A percentile compares a stretch with the other conserved stretches of the same genome.
phyloP scores from a whole-genome alignment of 92 coral and sea anemone genomes.

The Hydrozoanthus gracilis region DNA sequence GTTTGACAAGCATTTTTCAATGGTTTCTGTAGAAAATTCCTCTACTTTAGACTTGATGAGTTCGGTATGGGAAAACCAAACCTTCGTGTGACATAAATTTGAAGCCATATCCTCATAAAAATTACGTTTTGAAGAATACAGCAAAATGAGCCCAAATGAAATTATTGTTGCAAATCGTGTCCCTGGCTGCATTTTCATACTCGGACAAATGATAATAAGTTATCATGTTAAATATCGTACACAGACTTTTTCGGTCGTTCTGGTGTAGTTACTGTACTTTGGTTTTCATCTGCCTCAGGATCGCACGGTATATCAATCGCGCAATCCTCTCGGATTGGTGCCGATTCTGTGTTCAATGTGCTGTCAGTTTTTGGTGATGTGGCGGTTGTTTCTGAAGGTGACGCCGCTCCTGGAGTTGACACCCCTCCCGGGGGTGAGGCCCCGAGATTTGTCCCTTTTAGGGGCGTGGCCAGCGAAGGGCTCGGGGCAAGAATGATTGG shows the following conservation, averaged over 20 bases:
- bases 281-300: slow-evolving; percentile 35
- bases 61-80: neutral
- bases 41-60: neutral
- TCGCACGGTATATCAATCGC: slow-evolving; percentile 48
- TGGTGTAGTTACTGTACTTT: slow-evolving; percentile 30
- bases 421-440: slow-evolving; percentile 42
- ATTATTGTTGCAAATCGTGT: neutral
- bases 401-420: slow-evolving; percentile 14
- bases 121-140: neutral
- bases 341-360: slow-evolving; percentile 48
- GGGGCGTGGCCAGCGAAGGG: slow-evolving; percentile 68
- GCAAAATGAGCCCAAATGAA: neutral
- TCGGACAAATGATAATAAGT: neutral
- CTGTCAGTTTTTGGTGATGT: slow-evolving; percentile 32
- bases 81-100: neutral
- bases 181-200: neutral
- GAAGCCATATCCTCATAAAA: neutral
- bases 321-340: slow-evolving; percentile 57
- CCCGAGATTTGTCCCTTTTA: slow-evolving; percentile 24
- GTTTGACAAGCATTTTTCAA: neutral
- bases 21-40: neutral
- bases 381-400: slow-evolving; percentile 22
- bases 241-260: slow-evolving; percentile 70
- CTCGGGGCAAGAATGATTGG: slow-evolving; percentile 99
- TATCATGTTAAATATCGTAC: slow-evolving; percentile 59